Evolutionary conservation across 2,113 vertebrate species (phyloP), one percentile per base, ranked within the genome.

Genomic region (Myiozetetes cayanensis): DNA sequence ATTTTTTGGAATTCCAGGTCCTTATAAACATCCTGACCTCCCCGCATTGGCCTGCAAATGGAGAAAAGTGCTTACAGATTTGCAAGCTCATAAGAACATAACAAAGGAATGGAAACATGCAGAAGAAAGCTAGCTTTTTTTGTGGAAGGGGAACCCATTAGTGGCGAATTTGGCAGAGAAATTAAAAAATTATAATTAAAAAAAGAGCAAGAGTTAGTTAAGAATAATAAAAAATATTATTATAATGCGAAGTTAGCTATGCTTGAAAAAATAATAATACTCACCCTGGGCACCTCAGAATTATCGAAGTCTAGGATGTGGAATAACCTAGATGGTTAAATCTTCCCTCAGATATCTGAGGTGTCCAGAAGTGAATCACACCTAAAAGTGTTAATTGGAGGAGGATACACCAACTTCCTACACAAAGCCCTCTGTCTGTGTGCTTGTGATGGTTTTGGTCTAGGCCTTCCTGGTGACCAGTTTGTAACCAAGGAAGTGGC

Each of bases 11-110:
- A 94, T 95, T 93, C 74, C 71, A 66, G 41, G 46, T 70, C 91
- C 58, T 91, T 95, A 94, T 86, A 93, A 94, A 92, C 80, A 66
- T 90, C 76, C 86, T 93, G 94, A 88, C 90, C 93, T 90, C 52
- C 83, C 75, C 0, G 1, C 39, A 27, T 4, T 43, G 68, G 88
- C 20, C 46, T 81, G 53, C 88, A 96, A 96, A 89, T 81, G 86
- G 79, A 46, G 62, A 75, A 78, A 90, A 94, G 94, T 93, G 93
- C 85, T 92, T 97, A 87, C 96, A 95, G 94, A 97, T 95, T 96
- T 96, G 96, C 90, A 97, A 65, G 92, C 96, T 97, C 83, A 18
- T 65, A 81, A 89, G 88, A 96, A 95, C 85, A 75, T 87, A 82
- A 94, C 66, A 95, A 95, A 96, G 90, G 71, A 72, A 87, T 70